A percentile compares a stretch with the other conserved stretches of the same genome.
Conservation (phyloP, 2,797 vertebrate genomes). For the Sarcophilus harrisii region DNA sequence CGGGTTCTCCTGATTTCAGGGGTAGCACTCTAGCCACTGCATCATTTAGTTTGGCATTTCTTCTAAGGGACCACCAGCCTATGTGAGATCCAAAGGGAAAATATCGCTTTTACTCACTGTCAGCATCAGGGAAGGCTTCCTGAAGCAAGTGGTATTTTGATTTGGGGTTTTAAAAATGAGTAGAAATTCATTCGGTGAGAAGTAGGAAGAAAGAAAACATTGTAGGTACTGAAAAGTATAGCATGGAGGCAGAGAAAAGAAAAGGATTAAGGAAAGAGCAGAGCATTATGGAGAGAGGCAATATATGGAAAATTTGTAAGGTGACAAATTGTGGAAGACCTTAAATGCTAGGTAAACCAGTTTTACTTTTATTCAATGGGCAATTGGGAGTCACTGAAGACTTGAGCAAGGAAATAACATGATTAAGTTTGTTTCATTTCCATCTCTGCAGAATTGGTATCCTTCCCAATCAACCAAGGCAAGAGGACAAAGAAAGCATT, state of each 20-base stretch:
- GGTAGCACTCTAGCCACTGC: no score
- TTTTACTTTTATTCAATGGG: neutral
- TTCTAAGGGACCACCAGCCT: neutral
- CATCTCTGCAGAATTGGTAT: neutral
- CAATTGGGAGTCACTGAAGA: neutral
- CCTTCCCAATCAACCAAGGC: neutral
- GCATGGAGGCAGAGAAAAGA: neutral
- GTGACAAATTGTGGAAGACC: neutral
- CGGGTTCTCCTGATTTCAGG: no score
- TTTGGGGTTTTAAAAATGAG: neutral
- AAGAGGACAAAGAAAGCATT: neutral
- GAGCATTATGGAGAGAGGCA: neutral
- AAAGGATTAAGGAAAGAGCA: neutral
- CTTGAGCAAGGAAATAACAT: neutral
- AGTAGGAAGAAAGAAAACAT: neutral
- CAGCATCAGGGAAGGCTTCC: neutral
- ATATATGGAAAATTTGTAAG: neutral
- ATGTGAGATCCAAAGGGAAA: neutral
- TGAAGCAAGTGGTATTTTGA: neutral
- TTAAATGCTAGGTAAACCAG: neutral
- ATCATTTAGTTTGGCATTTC: no score
- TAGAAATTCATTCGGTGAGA: neutral
- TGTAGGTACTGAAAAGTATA: neutral
- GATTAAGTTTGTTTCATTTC: no score
- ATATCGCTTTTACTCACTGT: neutral